Evolutionary conservation across 2,888 invertebrate genomes (phyloP).

Genomic region (Unio delphinus): DNA sequence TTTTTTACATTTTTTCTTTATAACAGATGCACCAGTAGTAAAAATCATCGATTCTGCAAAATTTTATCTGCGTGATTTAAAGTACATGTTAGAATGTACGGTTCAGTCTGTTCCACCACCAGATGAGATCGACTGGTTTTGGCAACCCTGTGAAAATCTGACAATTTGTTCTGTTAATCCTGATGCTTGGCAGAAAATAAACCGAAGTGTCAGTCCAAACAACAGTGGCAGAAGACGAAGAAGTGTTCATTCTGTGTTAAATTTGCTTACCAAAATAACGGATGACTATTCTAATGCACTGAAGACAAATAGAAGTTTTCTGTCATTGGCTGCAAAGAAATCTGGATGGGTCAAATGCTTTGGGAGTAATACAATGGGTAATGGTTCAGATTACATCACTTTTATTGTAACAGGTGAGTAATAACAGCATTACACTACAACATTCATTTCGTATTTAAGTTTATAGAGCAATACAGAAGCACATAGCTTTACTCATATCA

Average conservation of each 20-base stretch:
- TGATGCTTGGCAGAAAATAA: slow-evolving; percentile 26
- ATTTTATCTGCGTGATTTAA: slow-evolving; percentile 25
- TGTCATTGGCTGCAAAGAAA: slow-evolving; percentile 23
- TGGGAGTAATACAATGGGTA: slow-evolving; percentile 29
- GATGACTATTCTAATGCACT: no score
- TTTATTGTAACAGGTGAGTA: slow-evolving; percentile 22
- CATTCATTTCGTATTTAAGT: no score
- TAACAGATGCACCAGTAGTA: slow-evolving; percentile 39
- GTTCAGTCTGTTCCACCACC: slow-evolving; percentile 25
- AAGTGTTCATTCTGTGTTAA: no score
- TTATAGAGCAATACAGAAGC: no score
- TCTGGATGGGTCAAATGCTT: slow-evolving; percentile 35
- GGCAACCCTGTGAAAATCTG: slow-evolving; percentile 28
- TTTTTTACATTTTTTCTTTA: not conserved
- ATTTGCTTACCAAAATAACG: no score
- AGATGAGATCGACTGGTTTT: slow-evolving; percentile 36
- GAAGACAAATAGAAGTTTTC: slow-evolving; percentile 18
- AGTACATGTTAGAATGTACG: slow-evolving; percentile 23
- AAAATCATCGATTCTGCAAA: slow-evolving; percentile 21
- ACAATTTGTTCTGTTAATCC: slow-evolving; percentile 11
- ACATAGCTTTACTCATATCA: no score
- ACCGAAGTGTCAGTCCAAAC: slow-evolving; percentile 2
- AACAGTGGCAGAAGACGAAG: no score
- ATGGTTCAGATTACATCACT: slow-evolving; percentile 13
- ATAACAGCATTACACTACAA: no score